Evolutionary conservation across 2,797 vertebrate genomes (phyloP).

Genomic region (Chelon auratus): DNA sequence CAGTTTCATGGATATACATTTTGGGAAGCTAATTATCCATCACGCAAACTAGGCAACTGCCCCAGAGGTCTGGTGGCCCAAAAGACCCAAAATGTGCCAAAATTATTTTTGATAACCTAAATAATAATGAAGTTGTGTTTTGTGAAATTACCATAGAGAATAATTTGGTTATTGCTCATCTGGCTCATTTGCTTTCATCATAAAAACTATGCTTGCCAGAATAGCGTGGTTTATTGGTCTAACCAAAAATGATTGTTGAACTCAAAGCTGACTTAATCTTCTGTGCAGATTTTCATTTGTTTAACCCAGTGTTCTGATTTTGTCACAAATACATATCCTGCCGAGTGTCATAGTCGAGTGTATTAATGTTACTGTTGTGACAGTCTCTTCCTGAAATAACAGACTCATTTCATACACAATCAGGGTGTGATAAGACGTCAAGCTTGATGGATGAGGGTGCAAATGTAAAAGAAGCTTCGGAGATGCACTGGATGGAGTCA

Average conservation of each 20-base stretch:
- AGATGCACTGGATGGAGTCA: neutral
- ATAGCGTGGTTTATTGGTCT: too few species aligned
- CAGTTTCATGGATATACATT: too few species aligned
- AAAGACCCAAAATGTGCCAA: too few species aligned
- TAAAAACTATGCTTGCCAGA: too few species aligned
- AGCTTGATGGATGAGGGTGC: conserved; percentile 1
- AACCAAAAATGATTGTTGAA: too few species aligned
- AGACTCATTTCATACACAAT: neutral
- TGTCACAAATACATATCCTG: neutral
- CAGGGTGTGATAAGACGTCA: neutral
- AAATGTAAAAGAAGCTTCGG: neutral
- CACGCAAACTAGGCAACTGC: neutral
- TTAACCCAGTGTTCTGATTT: neutral
- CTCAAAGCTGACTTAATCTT: too few species aligned
- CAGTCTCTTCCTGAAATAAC: conserved; percentile 1
- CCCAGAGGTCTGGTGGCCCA: too few species aligned
- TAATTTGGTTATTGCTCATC: too few species aligned
- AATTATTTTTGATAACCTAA: too few species aligned
- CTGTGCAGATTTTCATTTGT: neutral
- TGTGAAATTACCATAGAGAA: too few species aligned
- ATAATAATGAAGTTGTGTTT: too few species aligned
- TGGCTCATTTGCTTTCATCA: too few species aligned
- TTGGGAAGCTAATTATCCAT: neutral
- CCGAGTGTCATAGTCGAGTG: neutral
- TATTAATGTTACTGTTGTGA: neutral